phyloP scores from a whole-genome alignment of 2,797 vertebrate genomes.

The Psittacula echo region DNA sequence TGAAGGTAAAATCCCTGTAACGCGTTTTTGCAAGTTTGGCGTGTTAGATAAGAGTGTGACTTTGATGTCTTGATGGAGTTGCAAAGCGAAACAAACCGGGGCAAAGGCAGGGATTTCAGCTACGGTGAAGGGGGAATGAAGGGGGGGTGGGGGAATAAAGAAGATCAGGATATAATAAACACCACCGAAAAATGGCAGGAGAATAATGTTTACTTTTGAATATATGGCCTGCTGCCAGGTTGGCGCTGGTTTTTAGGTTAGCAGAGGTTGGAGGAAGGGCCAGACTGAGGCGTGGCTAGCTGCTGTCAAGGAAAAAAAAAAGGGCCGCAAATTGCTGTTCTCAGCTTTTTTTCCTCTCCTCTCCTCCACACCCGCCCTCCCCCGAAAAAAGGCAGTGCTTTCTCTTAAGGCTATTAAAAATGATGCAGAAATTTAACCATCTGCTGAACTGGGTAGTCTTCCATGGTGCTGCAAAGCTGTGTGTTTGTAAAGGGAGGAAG shows the following conservation, averaged over 20 bases:
- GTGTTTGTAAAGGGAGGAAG: background rate
- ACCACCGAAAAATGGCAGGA: slow-evolving; percentile 12
- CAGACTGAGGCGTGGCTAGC: slow-evolving; percentile 65
- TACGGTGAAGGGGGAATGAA: background rate
- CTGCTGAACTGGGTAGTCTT: background rate
- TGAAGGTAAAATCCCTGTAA: background rate
- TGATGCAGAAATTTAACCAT: slow-evolving; percentile 57
- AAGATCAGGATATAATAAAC: background rate
- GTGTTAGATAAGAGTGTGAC: background rate
- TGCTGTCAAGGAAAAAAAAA: slow-evolving; percentile 35
- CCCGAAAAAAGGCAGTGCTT: slow-evolving; percentile 74
- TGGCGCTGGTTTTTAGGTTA: slow-evolving; percentile 74
- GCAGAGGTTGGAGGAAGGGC: slow-evolving; percentile 75
- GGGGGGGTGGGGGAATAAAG: background rate
- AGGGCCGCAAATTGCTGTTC: slow-evolving; percentile 73
- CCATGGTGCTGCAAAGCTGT: background rate
- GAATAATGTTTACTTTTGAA: slow-evolving; percentile 66
- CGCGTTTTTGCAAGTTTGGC: background rate
- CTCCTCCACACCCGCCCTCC: background rate
- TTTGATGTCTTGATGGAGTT: background rate
- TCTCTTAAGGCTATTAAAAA: slow-evolving; percentile 58
- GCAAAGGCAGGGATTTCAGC: background rate
- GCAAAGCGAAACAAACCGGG: background rate
- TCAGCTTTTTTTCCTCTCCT: slow-evolving; percentile 73
- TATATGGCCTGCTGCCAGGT: slow-evolving; percentile 55